Percentiles rank a stretch among this genome's conserved stretches.
phyloP scores from a whole-genome alignment of 92 coral and sea anemone genomes.

The Heliopora coerulea region DNA sequence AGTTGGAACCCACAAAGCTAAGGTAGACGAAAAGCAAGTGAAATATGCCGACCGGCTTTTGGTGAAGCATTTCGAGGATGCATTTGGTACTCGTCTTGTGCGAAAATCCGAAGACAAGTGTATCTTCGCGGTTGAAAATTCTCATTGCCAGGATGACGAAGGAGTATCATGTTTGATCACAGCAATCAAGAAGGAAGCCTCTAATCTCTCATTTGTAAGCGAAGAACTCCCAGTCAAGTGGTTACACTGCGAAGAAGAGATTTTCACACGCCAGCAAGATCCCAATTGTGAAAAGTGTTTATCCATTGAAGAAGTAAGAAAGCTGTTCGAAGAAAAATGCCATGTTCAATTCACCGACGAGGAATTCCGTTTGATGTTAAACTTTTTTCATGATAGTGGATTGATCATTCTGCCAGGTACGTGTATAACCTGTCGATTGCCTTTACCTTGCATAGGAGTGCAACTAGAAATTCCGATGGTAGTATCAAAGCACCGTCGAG shows the following conservation, averaged over 20 bases:
- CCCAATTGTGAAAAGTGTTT: constrained; percentile 36
- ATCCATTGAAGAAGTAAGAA: constrained; percentile 14
- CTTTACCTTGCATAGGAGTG: no score
- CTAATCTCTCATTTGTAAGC: constrained; percentile 27
- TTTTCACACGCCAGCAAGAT: constrained; percentile 7
- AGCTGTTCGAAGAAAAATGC: constrained; percentile 26
- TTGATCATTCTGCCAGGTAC: constrained; percentile 47
- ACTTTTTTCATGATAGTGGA: constrained; percentile 54
- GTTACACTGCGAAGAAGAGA: constrained; percentile 51
- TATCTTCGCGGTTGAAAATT: constrained; percentile 50
- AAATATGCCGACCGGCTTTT: constrained; percentile 8
- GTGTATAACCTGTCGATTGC: not conserved
- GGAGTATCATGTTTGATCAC: constrained; percentile 37
- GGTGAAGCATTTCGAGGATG: constrained; percentile 30
- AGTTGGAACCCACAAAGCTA: constrained; percentile 45
- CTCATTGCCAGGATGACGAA: constrained; percentile 39
- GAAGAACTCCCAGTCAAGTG: constrained; percentile 51
- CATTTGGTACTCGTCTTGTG: constrained; percentile 45
- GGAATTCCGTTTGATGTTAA: constrained; percentile 45
- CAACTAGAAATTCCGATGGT: no score
- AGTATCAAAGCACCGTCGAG: no score
- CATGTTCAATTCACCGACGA: constrained; percentile 30
- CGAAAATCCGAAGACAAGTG: constrained; percentile 15
- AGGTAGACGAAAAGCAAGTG: constrained; percentile 13
- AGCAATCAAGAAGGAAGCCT: constrained; percentile 33